Evolutionary conservation across 2,797 vertebrate species (phyloP), one percentile per base, ranked within the genome.

Genomic region (Cryptoblepharus egeriae): DNA sequence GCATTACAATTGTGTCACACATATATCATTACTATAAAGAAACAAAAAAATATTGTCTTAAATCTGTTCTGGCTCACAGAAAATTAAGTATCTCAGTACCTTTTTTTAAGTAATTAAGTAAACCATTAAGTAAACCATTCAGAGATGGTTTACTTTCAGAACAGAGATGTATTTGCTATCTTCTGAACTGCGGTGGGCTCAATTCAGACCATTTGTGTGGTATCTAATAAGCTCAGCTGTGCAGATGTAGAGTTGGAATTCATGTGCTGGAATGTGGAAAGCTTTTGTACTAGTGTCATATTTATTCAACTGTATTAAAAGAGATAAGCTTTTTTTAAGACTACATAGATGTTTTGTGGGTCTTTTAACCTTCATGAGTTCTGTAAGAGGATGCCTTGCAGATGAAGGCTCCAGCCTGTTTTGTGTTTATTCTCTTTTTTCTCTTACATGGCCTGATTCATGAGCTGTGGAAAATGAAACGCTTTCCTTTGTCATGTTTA

Each of bases 1-100:
- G 2, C 1, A 3, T 82, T 70, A 24, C 77, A 18, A 80, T 64
- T 11, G 84, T 70, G 76, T 85, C 79, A 75, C 80, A 35, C 61
- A 63, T 22, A 83, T 75, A 64, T 72, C 72, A 30, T 0, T 68
- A 10, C 61, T 28, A 57, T 73, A 69, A 58, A 37, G 5, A 74
- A 80, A 64, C 10, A 11, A 35, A 77, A 71, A 49, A n/a, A 71
- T 42, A 39, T 6, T 69, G 8, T 63, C 64, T 55, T 55, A 22
- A 2, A 49, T 60, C 32, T 26, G 18, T 42, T 63, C 13, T 42
- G 11, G 16, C 35, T 39, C 10, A 30, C 61, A 42, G 42, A 35
- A 18, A 10, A 42, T 9, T n/a, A 8, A 18, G 39, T 3, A 5
- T 57, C 30, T 35, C 32, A 28, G 45, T 57, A 28, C 3, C 61